Percentiles rank a stretch among this genome's conserved stretches.
Evolutionary conservation across 2,113 vertebrate species (phyloP).

Genomic region (Vimba vimba): DNA sequence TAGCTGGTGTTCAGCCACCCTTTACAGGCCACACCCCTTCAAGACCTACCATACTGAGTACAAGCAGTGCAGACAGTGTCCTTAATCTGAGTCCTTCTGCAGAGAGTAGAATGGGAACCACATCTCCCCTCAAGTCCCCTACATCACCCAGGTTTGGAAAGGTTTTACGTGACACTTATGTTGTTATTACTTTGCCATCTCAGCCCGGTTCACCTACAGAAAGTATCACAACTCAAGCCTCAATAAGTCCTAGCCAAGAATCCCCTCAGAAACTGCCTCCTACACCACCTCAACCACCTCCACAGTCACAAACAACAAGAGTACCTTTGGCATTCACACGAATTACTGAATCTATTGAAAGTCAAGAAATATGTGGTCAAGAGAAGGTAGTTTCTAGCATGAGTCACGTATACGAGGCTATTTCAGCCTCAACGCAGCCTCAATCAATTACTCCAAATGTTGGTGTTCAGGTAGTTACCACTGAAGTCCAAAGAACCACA

Average conservation of each 20-base stretch:
- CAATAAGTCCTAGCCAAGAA: conserved; percentile 79
- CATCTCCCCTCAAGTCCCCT: conserved; percentile 88
- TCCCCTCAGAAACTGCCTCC: conserved; percentile 74
- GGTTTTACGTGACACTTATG: conserved; percentile 90
- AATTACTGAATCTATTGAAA: conserved; percentile 80
- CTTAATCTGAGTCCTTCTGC: conserved; percentile 87
- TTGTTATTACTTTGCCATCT: conserved; percentile 97
- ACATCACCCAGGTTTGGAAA: conserved; percentile 85
- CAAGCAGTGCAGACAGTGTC: conserved; percentile 75
- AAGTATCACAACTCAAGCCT: conserved; percentile 80
- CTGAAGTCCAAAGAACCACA: conserved; percentile 80
- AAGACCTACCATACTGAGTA: conserved; percentile 80
- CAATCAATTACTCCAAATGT: conserved; percentile 73
- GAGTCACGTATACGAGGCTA: conserved; percentile 78
- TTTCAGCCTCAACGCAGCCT: conserved; percentile 77
- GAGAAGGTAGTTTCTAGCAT: conserved; percentile 78
- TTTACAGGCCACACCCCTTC: conserved; percentile 74
- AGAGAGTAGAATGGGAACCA: conserved; percentile 79
- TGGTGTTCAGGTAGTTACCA: conserved; percentile 80
- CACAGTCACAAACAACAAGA: conserved; percentile 70
- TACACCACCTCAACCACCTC: conserved; percentile 60
- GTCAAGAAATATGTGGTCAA: conserved; percentile 78
- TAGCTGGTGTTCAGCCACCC: conserved; percentile 76
- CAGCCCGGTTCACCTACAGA: conserved; percentile 95
- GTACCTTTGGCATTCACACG: conserved; percentile 82